phyloP scores from a whole-genome alignment of 2,888 invertebrate genomes.

The Cheilosia urbana region DNA sequence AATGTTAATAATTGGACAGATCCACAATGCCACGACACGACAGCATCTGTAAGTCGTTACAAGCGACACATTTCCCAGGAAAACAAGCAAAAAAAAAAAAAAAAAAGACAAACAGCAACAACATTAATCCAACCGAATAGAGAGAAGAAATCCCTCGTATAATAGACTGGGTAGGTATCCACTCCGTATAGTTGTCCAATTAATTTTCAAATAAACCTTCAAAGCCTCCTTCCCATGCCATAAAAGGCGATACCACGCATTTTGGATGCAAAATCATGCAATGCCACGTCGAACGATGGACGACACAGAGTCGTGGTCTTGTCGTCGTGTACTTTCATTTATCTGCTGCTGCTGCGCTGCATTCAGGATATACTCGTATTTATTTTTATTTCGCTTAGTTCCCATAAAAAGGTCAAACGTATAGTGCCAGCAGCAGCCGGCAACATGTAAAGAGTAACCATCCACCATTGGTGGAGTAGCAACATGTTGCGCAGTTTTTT shows the following conservation, averaged over 20 bases:
- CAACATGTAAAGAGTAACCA: slow-evolving; percentile 39
- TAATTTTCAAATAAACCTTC: slow-evolving; percentile 69
- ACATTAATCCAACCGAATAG: slow-evolving; percentile 11
- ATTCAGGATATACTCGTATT: slow-evolving; percentile 1
- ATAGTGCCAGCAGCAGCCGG: slow-evolving; percentile 1
- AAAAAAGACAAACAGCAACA: background rate
- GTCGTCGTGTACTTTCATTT: slow-evolving; percentile 68
- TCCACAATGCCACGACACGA: slow-evolving; percentile 4
- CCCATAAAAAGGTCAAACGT: slow-evolving; percentile 61
- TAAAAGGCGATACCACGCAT: slow-evolving; percentile 64
- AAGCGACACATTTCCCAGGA: slow-evolving; percentile 18
- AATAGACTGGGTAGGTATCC: background rate
- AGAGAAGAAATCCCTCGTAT: slow-evolving; percentile 11
- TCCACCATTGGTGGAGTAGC: slow-evolving; percentile 28
- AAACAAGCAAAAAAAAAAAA: too few relatives aligned
- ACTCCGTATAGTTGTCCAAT: slow-evolving; percentile 55
- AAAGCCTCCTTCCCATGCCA: slow-evolving; percentile 42
- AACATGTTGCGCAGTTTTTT: slow-evolving; percentile 42
- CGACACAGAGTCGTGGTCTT: slow-evolving; percentile 39
- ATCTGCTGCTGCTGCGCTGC: slow-evolving; percentile 53
- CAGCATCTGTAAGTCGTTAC: slow-evolving; percentile 3
- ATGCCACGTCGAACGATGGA: slow-evolving; percentile 54
- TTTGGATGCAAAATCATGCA: slow-evolving; percentile 59
- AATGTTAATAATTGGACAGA: slow-evolving; percentile 55
- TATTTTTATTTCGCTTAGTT: background rate